Evolutionary conservation across 2,888 invertebrate genomes (phyloP).

Genomic region (Diarsia dahlii): DNA sequence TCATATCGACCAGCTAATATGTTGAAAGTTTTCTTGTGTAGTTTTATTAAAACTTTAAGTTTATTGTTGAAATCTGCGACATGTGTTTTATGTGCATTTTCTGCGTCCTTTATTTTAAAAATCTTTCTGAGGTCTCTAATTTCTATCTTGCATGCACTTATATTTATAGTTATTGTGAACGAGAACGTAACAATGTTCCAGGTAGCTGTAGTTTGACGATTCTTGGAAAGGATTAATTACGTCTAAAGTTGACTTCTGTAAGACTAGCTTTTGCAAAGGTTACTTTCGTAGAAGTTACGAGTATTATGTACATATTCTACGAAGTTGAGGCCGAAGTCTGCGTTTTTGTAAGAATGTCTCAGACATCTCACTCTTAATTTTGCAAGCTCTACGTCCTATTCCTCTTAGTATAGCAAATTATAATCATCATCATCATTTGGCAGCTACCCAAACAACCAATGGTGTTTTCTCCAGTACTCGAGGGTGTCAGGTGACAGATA

Average conservation of each 20-base stretch:
- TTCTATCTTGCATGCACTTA: too few species aligned
- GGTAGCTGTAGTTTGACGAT: too few species aligned
- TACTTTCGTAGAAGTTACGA: neutral
- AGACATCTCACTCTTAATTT: neutral
- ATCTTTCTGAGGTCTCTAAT: too few species aligned
- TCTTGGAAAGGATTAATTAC: too few species aligned
- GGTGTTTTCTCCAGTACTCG: neutral
- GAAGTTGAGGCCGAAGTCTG: neutral
- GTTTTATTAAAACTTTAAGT: neutral
- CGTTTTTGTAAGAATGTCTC: neutral
- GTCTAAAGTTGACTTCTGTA: too few species aligned
- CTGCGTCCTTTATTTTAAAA: neutral
- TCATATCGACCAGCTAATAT: slow-evolving; percentile 20
- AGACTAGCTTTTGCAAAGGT: neutral
- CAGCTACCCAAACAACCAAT: too few species aligned
- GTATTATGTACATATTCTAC: too few species aligned
- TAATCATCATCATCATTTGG: too few species aligned
- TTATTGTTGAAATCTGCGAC: too few species aligned
- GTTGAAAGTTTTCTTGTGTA: neutral
- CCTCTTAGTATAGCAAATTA: neutral
- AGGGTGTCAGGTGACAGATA: neutral
- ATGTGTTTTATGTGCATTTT: neutral
- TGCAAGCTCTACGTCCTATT: neutral
- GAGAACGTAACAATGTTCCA: too few species aligned
- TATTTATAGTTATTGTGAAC: too few species aligned